phyloP scores from a whole-genome alignment of 2,888 invertebrate species.

The Acronicta alni region DNA sequence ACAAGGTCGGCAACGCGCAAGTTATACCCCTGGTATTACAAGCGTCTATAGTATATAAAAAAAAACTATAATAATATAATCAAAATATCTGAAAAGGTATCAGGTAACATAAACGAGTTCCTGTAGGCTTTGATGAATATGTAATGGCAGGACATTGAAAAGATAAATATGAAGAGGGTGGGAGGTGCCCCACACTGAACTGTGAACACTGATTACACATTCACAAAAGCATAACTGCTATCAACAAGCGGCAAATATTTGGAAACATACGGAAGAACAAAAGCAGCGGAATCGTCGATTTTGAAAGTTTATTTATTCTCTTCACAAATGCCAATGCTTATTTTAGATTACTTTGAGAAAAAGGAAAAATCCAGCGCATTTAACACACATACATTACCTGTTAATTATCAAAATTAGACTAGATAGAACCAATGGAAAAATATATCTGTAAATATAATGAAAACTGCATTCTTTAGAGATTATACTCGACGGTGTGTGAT shows the following conservation, averaged over 20 bases:
- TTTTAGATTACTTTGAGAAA: too few relatives aligned
- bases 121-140: constrained; percentile 49
- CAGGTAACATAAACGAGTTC: constrained; percentile 17
- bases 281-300: neutral
- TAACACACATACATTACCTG: too few relatives aligned
- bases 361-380: too few relatives aligned
- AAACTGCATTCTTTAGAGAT: too few relatives aligned
- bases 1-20: too few relatives aligned
- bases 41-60: too few relatives aligned
- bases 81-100: constrained; percentile 18
- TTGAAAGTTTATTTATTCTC: neutral
- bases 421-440: too few relatives aligned
- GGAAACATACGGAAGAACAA: constrained; percentile 9
- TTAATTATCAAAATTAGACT: too few relatives aligned
- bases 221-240: constrained; percentile 29
- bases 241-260: constrained; percentile 28
- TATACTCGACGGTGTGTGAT: too few relatives aligned
- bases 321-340: too few relatives aligned
- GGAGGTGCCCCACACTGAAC: neutral
- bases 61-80: constrained; percentile 2
- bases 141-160: constrained; percentile 34
- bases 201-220: constrained; percentile 28
- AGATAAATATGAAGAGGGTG: constrained; percentile 44
- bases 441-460: too few relatives aligned
- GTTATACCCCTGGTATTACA: too few relatives aligned